Base-by-base conservation (phyloP, 37 sponge, comb jelly and placozoan species). In the Chondrilla cf. caribensis region DNA sequence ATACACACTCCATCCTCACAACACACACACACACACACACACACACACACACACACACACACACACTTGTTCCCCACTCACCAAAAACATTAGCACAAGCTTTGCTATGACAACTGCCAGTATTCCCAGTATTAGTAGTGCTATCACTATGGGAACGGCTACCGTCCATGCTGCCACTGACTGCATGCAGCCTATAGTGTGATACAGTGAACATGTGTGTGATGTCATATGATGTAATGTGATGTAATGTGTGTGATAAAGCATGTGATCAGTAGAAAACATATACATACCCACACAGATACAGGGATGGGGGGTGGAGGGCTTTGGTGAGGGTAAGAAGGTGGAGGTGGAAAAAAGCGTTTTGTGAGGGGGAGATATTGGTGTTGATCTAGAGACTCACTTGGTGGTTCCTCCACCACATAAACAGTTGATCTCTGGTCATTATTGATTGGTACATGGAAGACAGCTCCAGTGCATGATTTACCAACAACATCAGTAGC, bases 31-130 rank as follows among this genome's bases (percentile, higher is more conserved):
- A 78, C 79, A 78, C 79, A 47, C 79, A 78, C 55, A 78, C 79
- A 44, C 26, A 78, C 79, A 44, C 55, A 78, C 79, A 78, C 26
- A 78, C 79, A 44, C 55, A 78, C 79, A 44, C 55, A 78, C 79
- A 78, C 55, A 44, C 55, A 47, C 55, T 22, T 22, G 15, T 5
- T 47, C 51, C 7, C 19, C 64, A 8, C 82, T 79, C 28, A 58
- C 58, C 79, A 79, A 2, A 8, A 43, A 79, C 57, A 79, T 51
- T 7, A 58, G 44, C 22, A 73, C 40, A 21, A 73, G 21, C 9
- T 73, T 73, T 11, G 41, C 36, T 22, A 73, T 73, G 76, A 73
- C 40, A 38, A 73, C 24, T 6, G 41, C 44, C 41, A 73, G 6
- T 35, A 73, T 73, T 2, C 76, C 76, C 31, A 73, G 8, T 17